Conservation (phyloP, 2,113 vertebrate species). For the Hepsetus odoe region DNA sequence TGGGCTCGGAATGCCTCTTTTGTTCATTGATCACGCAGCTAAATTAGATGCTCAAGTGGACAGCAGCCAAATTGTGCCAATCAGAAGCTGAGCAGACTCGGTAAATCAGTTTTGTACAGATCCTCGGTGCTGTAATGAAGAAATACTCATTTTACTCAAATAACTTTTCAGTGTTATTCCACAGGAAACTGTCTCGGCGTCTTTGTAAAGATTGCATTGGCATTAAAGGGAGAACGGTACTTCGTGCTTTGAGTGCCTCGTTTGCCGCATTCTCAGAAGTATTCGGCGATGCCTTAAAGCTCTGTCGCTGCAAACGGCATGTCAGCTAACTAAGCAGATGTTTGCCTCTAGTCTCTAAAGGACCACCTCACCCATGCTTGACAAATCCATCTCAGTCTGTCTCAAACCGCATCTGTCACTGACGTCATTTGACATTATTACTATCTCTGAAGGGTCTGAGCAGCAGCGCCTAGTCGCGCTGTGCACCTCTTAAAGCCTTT, state of each 20-base stretch:
- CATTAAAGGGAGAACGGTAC: neutral
- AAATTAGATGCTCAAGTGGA: conserved; percentile 18
- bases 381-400: neutral
- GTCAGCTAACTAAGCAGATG: neutral
- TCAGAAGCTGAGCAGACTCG: conserved; percentile 20
- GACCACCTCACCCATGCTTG: neutral
- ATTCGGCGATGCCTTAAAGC: neutral
- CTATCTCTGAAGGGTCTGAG: neutral
- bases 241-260: neutral
- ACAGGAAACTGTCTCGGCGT: neutral
- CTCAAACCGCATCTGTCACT: neutral
- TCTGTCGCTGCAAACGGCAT: neutral
- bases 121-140: conserved; percentile 8
- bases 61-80: conserved; percentile 43
- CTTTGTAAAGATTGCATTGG: neutral
- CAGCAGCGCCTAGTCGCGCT: neutral
- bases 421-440: neutral
- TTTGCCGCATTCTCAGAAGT: neutral
- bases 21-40: neutral
- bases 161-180: neutral
- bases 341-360: neutral
- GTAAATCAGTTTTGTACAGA: conserved; percentile 9
- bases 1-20: neutral
- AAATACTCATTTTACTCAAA: neutral
- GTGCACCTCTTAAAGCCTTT: neutral